Evolutionary conservation across 23 tunicate species (phyloP), one percentile per base, ranked within the genome.

Genomic region (Aplidium turbinatum): DNA sequence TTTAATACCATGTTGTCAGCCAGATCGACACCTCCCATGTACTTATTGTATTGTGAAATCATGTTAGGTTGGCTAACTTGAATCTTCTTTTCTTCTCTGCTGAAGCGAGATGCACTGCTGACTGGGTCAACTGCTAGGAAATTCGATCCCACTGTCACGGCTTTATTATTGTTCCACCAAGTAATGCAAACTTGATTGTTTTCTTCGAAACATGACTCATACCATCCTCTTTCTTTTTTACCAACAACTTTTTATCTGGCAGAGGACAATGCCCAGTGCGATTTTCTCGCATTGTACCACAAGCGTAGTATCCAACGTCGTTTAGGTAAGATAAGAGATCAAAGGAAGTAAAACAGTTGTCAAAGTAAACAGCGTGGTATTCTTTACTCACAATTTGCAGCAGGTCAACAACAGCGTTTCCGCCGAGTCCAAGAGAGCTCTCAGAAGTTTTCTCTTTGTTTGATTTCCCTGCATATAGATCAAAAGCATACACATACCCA

Each of bases 381-480:
- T 54, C 61, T 54, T 54, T 54, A 16, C 21, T 20, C 61, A 54
- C 61, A 54, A n/a, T 54, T 54, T 54, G 61, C 61, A 54, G 61
- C 61, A 54, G 61, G 61, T 20, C 61, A 54, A 54, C 61, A 54
- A 54, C 61, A 54, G 21, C 61, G n/a, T 54, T 54, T 54, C 61
- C 61, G n/a, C 61, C 61, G n/a, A 54, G 61, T 54, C 61, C 61
- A 54, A 54, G 24, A 20, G 61, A 54, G 61, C 61, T 54, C 61
- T 54, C 61, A 54, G 24, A n/a, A 54, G 24, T 54, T 54, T 54
- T 54, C 21, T 54, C 61, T 54, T 54, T 54, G 61, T n/a, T 54
- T 54, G 61, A 54, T 54, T 54, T 54, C 22, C 61, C n/a, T 21
- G 61, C 21, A 54, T 54, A 20, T 54, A 54, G 61, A 54, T 54